Conservation (phyloP, 1,140 invertebrate species). For the Lanistes nyassanus region DNA sequence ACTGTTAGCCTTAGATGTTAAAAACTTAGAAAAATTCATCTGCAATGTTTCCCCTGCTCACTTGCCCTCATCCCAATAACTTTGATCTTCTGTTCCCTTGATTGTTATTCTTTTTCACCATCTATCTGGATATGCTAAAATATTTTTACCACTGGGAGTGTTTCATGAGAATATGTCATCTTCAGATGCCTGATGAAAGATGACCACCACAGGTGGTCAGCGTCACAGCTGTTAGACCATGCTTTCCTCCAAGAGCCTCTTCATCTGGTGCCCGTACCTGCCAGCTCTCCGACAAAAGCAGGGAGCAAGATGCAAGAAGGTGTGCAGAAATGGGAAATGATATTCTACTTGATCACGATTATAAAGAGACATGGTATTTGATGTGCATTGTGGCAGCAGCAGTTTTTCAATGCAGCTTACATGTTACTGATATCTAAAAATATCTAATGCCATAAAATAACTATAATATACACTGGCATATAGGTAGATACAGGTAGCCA, state of each 20-base stretch:
- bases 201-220: conserved; percentile 77
- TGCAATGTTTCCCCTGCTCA: background rate
- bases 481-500: no score
- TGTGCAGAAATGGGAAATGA: no score
- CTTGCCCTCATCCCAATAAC: no score
- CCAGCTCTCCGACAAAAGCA: background rate
- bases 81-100: background rate
- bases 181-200: conserved; percentile 74
- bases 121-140: background rate
- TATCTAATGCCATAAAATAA: no score
- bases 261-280: conserved; percentile 10
- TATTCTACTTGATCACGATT: no score
- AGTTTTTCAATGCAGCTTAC: no score
- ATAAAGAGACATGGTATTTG: no score
- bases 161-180: background rate
- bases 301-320: background rate
- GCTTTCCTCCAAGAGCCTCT: conserved; percentile 64
- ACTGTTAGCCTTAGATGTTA: background rate
- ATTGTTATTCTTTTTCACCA: background rate
- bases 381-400: no score
- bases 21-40: no score
- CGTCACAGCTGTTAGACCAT: conserved; percentile 74
- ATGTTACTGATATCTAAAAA: no score
- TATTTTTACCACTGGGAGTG: background rate
- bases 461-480: no score